A percentile compares a stretch with the other conserved stretches of the same genome.
phyloP scores from a whole-genome alignment of 2,113 vertebrate species.

The Salvator merianae region DNA sequence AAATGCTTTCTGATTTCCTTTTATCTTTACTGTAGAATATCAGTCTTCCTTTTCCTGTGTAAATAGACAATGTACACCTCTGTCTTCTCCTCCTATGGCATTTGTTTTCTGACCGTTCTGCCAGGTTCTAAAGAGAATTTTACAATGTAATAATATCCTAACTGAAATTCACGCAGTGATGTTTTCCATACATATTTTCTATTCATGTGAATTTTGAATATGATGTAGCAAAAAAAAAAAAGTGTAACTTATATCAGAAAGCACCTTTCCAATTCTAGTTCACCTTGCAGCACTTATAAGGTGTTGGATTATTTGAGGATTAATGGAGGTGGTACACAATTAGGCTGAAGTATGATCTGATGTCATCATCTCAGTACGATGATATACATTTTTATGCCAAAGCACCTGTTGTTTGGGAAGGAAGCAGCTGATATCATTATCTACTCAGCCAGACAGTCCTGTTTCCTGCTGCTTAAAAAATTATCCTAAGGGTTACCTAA shows the following conservation, averaged over 20 bases:
- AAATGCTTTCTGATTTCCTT: constrained; percentile 21
- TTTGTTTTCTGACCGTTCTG: neutral
- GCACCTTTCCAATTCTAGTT: constrained; percentile 77
- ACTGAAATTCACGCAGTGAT: constrained; percentile 18
- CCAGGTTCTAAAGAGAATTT: constrained; percentile 10
- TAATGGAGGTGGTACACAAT: constrained; percentile 95
- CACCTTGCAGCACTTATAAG: constrained; percentile 80
- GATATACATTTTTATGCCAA: constrained; percentile 95
- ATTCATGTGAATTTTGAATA: constrained; percentile 45
- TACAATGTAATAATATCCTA: constrained; percentile 28
- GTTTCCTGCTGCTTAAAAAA: constrained; percentile 95
- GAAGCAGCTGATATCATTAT: constrained; percentile 99
- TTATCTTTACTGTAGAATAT: constrained; percentile 21
- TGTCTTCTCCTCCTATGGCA: neutral
- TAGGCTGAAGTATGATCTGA: constrained; percentile 97
- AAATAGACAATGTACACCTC: constrained; percentile 18
- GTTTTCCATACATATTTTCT: constrained; percentile 27
- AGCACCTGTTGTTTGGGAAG: constrained; percentile 99
- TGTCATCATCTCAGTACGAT: constrained; percentile 99
- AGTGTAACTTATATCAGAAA: constrained; percentile 53
- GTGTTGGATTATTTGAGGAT: constrained; percentile 87
- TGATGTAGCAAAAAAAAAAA: constrained; percentile 26
- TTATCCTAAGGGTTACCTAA: constrained; percentile 91
- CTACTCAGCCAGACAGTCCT: constrained; percentile 96
- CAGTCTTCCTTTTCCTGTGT: constrained; percentile 33